These are phyloP conservation scores for Drosophila auraria DNA, from an alignment of 1,140 invertebrate genomes.

Conservation along the genomic window DNA sequence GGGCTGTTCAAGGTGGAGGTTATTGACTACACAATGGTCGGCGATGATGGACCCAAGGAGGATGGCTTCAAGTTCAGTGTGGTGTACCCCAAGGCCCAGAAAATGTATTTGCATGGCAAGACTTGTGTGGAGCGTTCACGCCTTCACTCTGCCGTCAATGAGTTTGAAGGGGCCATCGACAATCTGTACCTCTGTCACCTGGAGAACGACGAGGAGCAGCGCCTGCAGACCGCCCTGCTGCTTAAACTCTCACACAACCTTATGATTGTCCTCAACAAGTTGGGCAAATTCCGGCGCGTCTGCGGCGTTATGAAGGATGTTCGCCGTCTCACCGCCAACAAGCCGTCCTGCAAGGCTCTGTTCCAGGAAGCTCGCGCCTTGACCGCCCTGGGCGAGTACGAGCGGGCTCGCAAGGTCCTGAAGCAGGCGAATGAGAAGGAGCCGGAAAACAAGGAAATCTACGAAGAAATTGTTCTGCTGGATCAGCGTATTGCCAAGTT, in stretches of 20 bases:
- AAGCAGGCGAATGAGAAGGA: constrained; percentile 53
- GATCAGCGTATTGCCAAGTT: constrained; percentile 51
- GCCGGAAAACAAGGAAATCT: constrained; percentile 56
- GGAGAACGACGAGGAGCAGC: constrained; percentile 88
- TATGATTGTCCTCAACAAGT: constrained; percentile 89
- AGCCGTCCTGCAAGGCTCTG: constrained; percentile 87
- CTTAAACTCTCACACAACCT: constrained; percentile 89
- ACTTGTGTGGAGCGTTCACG: constrained; percentile 71
- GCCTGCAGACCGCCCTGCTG: constrained; percentile 87
- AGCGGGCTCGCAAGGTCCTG: constrained; percentile 36
- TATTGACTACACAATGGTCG: constrained; percentile 85
- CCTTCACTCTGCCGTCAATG: constrained; percentile 63
- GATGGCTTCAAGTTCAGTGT: constrained; percentile 85
- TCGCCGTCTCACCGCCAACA: constrained; percentile 83
- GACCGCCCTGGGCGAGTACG: constrained; percentile 85
- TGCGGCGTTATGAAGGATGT: constrained; percentile 87
- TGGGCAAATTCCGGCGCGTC: constrained; percentile 86
- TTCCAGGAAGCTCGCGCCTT: constrained; percentile 88
- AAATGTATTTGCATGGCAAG: constrained; percentile 78
- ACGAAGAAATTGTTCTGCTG: constrained; percentile 44
- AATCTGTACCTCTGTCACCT: constrained; percentile 86
- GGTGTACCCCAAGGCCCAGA: constrained; percentile 82
- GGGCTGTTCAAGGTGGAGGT: constrained; percentile 87
- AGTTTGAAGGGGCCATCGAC: constrained; percentile 85
- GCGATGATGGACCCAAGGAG: constrained; percentile 84